Base-by-base conservation (phyloP, 2,888 invertebrate genomes). In the Ptychoptera contaminata region DNA sequence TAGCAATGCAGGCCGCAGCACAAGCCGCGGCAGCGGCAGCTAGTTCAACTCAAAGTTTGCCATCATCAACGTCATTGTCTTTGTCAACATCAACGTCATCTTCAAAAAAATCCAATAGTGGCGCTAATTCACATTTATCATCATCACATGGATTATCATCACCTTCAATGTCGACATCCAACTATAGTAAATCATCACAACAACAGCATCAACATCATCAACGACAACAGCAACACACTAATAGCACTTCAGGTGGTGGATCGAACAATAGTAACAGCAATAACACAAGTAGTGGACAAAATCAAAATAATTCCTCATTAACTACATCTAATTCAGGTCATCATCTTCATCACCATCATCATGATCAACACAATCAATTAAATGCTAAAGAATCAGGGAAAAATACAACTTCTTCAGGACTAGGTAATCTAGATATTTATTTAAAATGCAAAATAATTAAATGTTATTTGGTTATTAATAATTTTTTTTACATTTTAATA, bases 1-100 rank as follows among this genome's bases (percentile, higher is more conserved):
- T 66, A 47, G 66, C 66, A 44, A 66, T 66, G 65, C 65, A 66
- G 54, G 64, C 60, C 11, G 65, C 61, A 30, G 65, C 65, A 15
- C 64, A 62, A 8, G 61, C 50, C 36, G 47, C 49, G 53, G 56
- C 8, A 53, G 23, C 23, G 23, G 42, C 42, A 16, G 16, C 34
- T 9, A 35, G n/a, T 35, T 14, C 12, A n/a, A 11, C 14, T 2
- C 16, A 11, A 30, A 34, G 34, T 5, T 31, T 30, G 31, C 34
- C 31, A 40, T 46, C 38, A 38, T 34, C 37, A 35, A 36, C 40
- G n/a, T 16, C 12, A 15, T 16, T 38, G 23, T 36, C 37, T 12
- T 23, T 16, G n/a, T 35, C 34, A 12, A 38, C n/a, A 14, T 39
- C 40, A 40, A 35, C 37, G n/a, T 39, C 44, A 16, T 44, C 47